Percentiles rank a stretch among this genome's conserved stretches.
phyloP scores from a whole-genome alignment of 2,888 invertebrate genomes.

The Abrostola tripartita region DNA sequence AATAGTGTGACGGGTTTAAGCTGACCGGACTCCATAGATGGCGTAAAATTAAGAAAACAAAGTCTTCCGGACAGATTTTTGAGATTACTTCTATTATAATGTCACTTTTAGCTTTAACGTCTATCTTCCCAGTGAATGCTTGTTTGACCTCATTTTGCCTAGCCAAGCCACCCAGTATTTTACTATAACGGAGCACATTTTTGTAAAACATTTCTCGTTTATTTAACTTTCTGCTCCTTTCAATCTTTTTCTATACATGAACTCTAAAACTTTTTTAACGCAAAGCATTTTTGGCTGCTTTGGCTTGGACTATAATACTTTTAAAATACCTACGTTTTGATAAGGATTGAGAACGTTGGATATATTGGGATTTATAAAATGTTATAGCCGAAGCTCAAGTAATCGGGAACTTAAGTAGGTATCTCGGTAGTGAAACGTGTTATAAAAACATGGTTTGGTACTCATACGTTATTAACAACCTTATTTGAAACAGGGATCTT shows the following conservation, averaged over 20 bases:
- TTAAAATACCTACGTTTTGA: neutral
- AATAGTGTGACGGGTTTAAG: neutral
- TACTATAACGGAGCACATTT: neutral
- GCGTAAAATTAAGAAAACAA: too few species aligned
- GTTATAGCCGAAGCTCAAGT: too few species aligned
- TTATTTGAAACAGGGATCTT: slow-evolving; percentile 19
- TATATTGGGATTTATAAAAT: too few species aligned
- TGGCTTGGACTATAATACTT: neutral
- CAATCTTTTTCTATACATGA: neutral
- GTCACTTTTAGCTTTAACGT: neutral
- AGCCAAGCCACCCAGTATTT: neutral
- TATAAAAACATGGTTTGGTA: too few species aligned
- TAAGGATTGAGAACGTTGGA: too few species aligned
- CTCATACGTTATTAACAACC: neutral
- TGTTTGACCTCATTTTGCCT: neutral
- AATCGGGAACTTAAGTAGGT: too few species aligned
- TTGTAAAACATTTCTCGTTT: neutral
- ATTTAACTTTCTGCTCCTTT: neutral
- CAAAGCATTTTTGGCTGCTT: neutral
- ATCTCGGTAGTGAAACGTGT: too few species aligned
- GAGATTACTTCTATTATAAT: too few species aligned
- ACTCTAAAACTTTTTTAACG: neutral
- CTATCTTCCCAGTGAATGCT: neutral
- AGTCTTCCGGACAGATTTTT: too few species aligned
- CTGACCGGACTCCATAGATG: too few species aligned